Evolutionary conservation across 2,113 vertebrate genomes (phyloP), one percentile per base, ranked within the genome.

Genomic region (Mesocricetus auratus): DNA sequence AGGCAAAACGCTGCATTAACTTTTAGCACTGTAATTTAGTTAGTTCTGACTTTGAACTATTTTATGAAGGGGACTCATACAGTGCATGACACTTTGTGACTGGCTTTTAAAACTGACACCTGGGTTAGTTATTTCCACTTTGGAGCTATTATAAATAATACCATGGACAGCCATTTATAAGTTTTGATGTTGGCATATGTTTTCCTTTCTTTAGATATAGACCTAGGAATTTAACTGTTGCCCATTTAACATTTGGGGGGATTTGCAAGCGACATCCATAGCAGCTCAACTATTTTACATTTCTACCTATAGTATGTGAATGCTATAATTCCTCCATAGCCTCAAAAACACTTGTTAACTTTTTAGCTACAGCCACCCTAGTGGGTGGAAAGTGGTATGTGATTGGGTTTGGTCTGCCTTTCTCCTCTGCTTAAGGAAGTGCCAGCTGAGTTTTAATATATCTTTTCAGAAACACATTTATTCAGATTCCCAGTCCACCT

Each of bases 31-130:
- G 85, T 89, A 78, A 33, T 79, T 96, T n/a, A 90, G 58, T 88
- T 86, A 73, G 74, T 3, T 22, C 31, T 92, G n/a, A 68, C 89
- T 94, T 94, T 91, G 39, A 95, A 95, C 31, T 88, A 10, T 92
- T 42, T 71, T 50, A 78, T 89, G 62, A 79, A 58, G 9, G n/a
- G 17, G 11, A 74, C 47, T 39, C 13, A 45, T 68, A 42, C 7
- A 88, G 77, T 62, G 16, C 12, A 73, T 58, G n/a, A 9, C 91
- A 47, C 62, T 89, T 95, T 66, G 42, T 89, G 39, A 7, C 24
- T 93, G 77, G 36, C 21, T 83, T 96, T 96, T 86, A 68, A 88
- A 53, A n/a, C 29, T 81, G 86, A 60, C 11, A 66, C 42, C 42
- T 83, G 68, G 81, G 36, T 82, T 82, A 58, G 39, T 77, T 64